Evolutionary conservation across 2,113 vertebrate genomes (phyloP).

Genomic region (Entomyzon cyanotis): DNA sequence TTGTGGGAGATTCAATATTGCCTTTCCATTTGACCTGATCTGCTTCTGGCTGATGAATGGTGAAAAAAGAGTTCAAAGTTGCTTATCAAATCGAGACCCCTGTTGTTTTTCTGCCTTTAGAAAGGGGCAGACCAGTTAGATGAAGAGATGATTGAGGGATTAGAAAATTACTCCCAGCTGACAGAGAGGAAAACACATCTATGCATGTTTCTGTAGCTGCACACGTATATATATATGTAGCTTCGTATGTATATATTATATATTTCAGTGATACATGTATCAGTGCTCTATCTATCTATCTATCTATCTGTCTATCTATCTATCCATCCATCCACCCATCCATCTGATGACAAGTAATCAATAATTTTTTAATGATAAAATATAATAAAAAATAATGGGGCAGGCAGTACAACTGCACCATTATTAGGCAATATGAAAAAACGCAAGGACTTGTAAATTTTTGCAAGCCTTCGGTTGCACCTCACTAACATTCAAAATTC

Average conservation of each 20-base stretch:
- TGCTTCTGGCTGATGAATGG: neutral
- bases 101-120: constrained; percentile 20
- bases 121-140: neutral
- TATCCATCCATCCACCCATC: neutral
- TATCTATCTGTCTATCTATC: neutral
- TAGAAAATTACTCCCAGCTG: neutral
- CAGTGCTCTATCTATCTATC: neutral
- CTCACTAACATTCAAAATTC: neutral
- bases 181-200: neutral
- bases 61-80: constrained; percentile 42
- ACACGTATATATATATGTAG: no score
- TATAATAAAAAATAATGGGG: neutral
- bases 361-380: neutral
- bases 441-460: neutral
- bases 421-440: neutral
- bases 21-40: constrained; percentile 41
- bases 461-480: neutral
- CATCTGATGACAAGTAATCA: neutral
- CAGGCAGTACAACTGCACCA: neutral
- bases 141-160: neutral
- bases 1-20: constrained; percentile 5
- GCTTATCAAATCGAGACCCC: neutral
- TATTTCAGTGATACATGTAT: neutral
- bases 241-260: neutral
- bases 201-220: neutral